Conservation (phyloP, 2,113 vertebrate genomes). For the Malaclemys terrapin region DNA sequence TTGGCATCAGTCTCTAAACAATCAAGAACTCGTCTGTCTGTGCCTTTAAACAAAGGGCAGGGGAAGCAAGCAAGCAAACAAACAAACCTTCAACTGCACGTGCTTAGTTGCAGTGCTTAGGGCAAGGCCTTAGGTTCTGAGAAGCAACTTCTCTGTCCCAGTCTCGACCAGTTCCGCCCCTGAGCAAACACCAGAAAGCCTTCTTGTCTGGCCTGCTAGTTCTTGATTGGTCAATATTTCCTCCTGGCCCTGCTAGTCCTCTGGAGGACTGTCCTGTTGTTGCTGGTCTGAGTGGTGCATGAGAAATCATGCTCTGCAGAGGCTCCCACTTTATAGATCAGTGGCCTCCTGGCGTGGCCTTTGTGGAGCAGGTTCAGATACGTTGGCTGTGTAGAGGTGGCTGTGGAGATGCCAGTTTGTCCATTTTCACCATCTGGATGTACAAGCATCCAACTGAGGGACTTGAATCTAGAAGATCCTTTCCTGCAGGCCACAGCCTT, state of each 20-base stretch:
- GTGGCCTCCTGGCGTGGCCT: not conserved
- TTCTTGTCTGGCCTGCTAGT: not conserved
- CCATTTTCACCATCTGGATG: not conserved
- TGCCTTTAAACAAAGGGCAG: not conserved
- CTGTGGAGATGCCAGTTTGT: not conserved
- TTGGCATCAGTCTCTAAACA: not conserved
- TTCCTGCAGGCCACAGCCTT: not conserved
- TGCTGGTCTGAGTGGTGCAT: not conserved
- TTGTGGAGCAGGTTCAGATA: not conserved
- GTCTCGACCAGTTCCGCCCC: not conserved
- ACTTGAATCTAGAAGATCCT: not conserved
- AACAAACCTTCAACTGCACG: not conserved
- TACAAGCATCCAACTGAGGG: not conserved
- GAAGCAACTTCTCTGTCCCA: not conserved
- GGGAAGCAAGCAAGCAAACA: not conserved
- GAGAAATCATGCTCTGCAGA: not conserved
- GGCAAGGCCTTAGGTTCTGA: not conserved
- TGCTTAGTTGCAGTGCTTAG: not conserved
- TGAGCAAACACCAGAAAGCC: not conserved
- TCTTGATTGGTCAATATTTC: not conserved
- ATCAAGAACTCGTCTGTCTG: not conserved
- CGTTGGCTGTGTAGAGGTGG: not conserved
- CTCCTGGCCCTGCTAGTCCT: not conserved
- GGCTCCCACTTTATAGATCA: not conserved
- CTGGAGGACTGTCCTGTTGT: too few species aligned